Conservation (phyloP, 2,888 invertebrate species). For the Cheilosia soror region DNA sequence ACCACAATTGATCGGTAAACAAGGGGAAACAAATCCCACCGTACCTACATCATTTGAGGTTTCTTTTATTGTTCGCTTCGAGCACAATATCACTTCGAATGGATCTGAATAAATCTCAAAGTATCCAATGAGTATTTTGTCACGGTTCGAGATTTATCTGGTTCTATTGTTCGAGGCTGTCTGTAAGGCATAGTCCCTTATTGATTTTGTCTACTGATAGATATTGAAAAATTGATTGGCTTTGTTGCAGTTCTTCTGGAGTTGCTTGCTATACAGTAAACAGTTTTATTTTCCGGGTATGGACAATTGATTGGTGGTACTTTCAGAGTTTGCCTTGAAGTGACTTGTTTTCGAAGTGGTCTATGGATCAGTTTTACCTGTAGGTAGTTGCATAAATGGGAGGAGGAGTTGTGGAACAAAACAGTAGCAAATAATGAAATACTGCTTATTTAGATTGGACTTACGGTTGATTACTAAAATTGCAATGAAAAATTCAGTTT, state of each 20-base stretch:
- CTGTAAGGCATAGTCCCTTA: slow-evolving; percentile 37
- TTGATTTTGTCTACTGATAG: slow-evolving; percentile 50
- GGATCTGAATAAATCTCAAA: slow-evolving; percentile 3
- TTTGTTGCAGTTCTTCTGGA: slow-evolving; percentile 39
- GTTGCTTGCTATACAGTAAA: slow-evolving; percentile 7
- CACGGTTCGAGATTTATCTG: slow-evolving; percentile 60
- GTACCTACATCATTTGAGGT: neutral
- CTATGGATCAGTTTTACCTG: neutral
- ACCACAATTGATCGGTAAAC: slow-evolving; percentile 28
- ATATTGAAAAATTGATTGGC: slow-evolving; percentile 55
- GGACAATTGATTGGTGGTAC: slow-evolving; percentile 49
- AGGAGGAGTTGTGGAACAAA: neutral
- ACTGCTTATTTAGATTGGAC: slow-evolving; percentile 13
- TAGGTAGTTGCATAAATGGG: neutral
- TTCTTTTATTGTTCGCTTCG: slow-evolving; percentile 27
- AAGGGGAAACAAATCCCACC: neutral
- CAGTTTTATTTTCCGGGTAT: slow-evolving; percentile 29
- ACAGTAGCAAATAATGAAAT: slow-evolving; percentile 33
- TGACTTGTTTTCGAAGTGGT: slow-evolving; percentile 22
- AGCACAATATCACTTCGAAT: slow-evolving; percentile 32
- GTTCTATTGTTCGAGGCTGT: slow-evolving; percentile 38
- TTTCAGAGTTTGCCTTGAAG: slow-evolving; percentile 44
- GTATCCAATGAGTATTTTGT: slow-evolving; percentile 36
- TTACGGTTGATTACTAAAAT: slow-evolving; percentile 12
- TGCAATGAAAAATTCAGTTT: neutral